Base-by-base conservation (phyloP, 2,888 invertebrate genomes). In the Xylophagus ater region DNA sequence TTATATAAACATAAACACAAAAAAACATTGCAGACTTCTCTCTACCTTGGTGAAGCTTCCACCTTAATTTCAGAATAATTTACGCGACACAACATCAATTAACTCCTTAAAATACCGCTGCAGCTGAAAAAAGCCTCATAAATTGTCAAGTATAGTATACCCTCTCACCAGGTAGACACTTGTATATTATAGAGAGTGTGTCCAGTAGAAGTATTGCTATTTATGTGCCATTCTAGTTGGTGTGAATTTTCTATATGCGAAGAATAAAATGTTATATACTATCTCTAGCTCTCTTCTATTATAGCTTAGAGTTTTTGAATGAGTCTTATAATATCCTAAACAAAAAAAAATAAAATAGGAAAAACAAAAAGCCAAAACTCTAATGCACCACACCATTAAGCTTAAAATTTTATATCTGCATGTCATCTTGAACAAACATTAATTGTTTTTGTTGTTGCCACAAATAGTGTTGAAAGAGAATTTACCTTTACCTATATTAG, bases 1-100 rank as follows among this genome's bases (percentile, higher is more conserved):
- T 37, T 33, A 42, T 34, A 34, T 34, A 42, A n/a, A n/a, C n/a
- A n/a, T n/a, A n/a, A n/a, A n/a, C n/a, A n/a, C n/a, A n/a, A n/a
- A 42, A 42, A 38, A 42, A 24, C 34, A 38, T 38, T 42, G 37
- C 37, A 42, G 37, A 41, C 36, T 34, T 34, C n/a, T n/a, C n/a
- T n/a, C n/a, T n/a, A n/a, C 33, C 28, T 33, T 25, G 32, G 34
- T 29, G 42, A 25, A 40, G 40, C 46, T 45, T 54, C 53, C 54
- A 57, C 59, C 58, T 58, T 58, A 58, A 58, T 56, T 57, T 58
- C 56, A 51, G 55, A 55, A 59, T 58, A 59, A 59, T 60, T 60
- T 59, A 60, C 58, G 59, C 57, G 59, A 57, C 60, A 59, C 58
- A 59, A 58, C 59, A 60, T 60, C 59, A 60, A 60, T 60, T 60